A percentile compares a stretch with the other conserved stretches of the same genome.
Evolutionary conservation across 2,113 vertebrate species (phyloP).

Genomic region (Sorex fumeus): DNA sequence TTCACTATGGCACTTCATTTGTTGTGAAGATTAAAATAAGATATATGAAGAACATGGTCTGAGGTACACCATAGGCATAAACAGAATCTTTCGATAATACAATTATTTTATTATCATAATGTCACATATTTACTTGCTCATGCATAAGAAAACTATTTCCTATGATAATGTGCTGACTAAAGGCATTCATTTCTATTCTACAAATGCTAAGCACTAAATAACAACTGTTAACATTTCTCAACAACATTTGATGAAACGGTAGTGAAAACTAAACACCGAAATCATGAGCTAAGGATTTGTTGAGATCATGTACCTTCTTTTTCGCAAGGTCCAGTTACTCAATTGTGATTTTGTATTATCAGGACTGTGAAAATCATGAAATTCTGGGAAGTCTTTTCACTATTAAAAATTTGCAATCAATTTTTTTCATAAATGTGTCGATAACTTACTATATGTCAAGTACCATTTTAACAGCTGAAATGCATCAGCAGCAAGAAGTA

Average conservation of each 20-base stretch:
- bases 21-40: slow-evolving; percentile 24
- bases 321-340: slow-evolving; percentile 31
- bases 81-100: neutral
- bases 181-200: slow-evolving; percentile 59
- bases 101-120: slow-evolving; percentile 51
- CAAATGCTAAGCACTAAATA: slow-evolving; percentile 36
- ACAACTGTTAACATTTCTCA: slow-evolving; percentile 43
- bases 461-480: slow-evolving; percentile 4
- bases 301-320: slow-evolving; percentile 24
- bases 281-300: slow-evolving; percentile 55
- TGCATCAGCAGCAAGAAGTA: neutral
- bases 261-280: slow-evolving; percentile 52
- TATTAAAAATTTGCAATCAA: neutral
- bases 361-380: slow-evolving; percentile 26
- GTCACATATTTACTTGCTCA: slow-evolving; percentile 27
- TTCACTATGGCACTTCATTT: neutral
- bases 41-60: slow-evolving; percentile 14
- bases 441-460: neutral
- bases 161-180: slow-evolving; percentile 62
- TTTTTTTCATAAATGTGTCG: slow-evolving; percentile 3
- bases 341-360: slow-evolving; percentile 64
- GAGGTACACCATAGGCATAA: neutral
- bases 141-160: slow-evolving; percentile 43
- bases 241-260: slow-evolving; percentile 70
- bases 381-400: slow-evolving; percentile 47